Percentiles rank a stretch among this genome's conserved stretches.
phyloP scores from a whole-genome alignment of 2,888 invertebrate species.

The Oxyteleia sp. region DNA sequence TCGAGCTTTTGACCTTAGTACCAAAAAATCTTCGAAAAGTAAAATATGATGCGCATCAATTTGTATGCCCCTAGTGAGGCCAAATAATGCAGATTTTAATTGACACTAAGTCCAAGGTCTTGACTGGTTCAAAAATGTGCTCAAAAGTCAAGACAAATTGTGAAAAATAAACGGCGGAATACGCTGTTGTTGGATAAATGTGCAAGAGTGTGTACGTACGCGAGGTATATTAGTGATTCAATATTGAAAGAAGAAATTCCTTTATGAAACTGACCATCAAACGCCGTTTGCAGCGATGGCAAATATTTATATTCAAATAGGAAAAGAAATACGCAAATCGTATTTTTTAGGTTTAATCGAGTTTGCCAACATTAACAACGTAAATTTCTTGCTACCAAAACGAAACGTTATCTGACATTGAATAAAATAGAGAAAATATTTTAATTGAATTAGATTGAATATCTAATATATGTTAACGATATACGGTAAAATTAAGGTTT shows the following conservation, averaged over 20 bases:
- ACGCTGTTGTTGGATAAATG: slow-evolving; percentile 39
- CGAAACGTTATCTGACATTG: too few relatives aligned
- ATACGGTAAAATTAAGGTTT: too few relatives aligned
- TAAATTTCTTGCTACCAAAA: neutral
- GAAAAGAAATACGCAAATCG: slow-evolving; percentile 40
- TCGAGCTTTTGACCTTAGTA: slow-evolving; percentile 54
- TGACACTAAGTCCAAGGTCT: neutral
- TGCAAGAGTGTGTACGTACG: slow-evolving; percentile 17
- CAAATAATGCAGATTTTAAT: slow-evolving; percentile 5
- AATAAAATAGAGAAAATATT: too few relatives aligned
- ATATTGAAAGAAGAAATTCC: slow-evolving; percentile 70
- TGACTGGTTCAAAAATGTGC: neutral
- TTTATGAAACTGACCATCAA: slow-evolving; percentile 56
- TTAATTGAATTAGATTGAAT: too few relatives aligned
- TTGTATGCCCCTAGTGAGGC: neutral
- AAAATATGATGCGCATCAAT: slow-evolving; percentile 22
- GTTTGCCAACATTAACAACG: slow-evolving; percentile 16
- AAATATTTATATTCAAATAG: slow-evolving; percentile 50
- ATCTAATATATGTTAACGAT: too few relatives aligned
- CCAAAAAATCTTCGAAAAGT: slow-evolving; percentile 47
- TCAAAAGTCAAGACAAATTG: neutral
- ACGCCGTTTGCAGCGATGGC: slow-evolving; percentile 17
- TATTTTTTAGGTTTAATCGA: slow-evolving; percentile 24
- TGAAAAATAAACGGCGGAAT: slow-evolving; percentile 13
- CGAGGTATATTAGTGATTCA: slow-evolving; percentile 52